Conservation (phyloP, 1,140 invertebrate species). For the Zaprionus africanus region DNA sequence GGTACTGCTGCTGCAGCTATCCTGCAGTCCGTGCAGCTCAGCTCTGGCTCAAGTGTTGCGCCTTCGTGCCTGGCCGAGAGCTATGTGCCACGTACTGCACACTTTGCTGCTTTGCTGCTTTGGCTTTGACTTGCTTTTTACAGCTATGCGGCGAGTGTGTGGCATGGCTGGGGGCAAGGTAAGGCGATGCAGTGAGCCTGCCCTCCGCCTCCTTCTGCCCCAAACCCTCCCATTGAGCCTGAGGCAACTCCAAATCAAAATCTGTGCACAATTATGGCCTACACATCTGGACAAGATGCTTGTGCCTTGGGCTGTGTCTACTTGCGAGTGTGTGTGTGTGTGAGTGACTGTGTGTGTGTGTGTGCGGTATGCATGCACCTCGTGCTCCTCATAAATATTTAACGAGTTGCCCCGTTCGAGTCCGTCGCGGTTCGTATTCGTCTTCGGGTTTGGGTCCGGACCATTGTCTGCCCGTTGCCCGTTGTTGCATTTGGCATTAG, state of each 20-base stretch:
- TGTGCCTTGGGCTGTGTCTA: constrained; percentile 9
- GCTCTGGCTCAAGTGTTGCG: constrained; percentile 68
- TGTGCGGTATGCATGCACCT: constrained; percentile 57
- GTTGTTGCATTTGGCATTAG: constrained; percentile 71
- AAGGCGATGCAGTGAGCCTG: constrained; percentile 21
- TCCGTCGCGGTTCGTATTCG: constrained; percentile 2
- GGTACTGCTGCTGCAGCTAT: constrained; percentile 28
- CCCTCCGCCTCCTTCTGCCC: background rate
- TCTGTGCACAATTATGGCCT: constrained; percentile 79
- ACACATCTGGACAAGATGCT: constrained; percentile 70
- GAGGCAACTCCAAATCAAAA: constrained; percentile 72
- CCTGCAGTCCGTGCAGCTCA: constrained; percentile 37
- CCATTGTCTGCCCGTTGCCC: constrained; percentile 50
- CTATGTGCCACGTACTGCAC: constrained; percentile 72
- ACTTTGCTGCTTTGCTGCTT: constrained; percentile 44
- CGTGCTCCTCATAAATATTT: constrained; percentile 82
- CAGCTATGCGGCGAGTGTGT: constrained; percentile 55
- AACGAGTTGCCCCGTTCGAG: constrained; percentile 73
- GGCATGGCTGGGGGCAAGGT: constrained; percentile 72
- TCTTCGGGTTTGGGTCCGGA: background rate
- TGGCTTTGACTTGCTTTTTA: constrained; percentile 68
- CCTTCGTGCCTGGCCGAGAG: constrained; percentile 78
- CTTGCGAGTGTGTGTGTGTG: background rate
- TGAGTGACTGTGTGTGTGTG: constrained; percentile 29
- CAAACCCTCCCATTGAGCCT: constrained; percentile 1